These are phyloP conservation scores for Hanleya hanleyi DNA, from an alignment of 2,888 invertebrate species.

Conservation along the genomic window DNA sequence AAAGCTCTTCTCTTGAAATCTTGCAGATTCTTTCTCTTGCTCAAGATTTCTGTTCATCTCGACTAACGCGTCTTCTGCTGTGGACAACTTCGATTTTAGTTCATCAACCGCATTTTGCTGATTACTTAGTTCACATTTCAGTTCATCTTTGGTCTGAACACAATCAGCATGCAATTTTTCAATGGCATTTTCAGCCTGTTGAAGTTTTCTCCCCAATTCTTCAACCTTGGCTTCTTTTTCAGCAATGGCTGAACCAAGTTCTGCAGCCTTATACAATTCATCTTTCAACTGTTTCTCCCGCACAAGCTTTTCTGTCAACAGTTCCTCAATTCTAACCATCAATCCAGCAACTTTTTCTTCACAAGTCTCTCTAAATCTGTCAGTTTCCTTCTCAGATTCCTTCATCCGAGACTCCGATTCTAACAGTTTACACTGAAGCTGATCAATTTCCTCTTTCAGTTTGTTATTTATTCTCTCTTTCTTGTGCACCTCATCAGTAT, in stretches of 20 bases:
- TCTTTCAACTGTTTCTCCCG: background rate
- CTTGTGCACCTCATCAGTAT: conserved; percentile 4
- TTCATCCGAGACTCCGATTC: no score
- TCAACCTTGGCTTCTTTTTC: background rate
- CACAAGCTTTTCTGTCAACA: background rate
- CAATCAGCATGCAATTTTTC: no score
- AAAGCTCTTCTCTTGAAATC: conserved; percentile 31
- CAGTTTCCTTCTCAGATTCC: background rate
- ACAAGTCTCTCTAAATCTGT: background rate
- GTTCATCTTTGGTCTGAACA: background rate
- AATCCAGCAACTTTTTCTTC: background rate
- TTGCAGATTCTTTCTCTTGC: background rate
- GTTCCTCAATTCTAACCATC: background rate
- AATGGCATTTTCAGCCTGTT: no score
- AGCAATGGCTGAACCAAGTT: background rate
- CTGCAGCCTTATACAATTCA: background rate
- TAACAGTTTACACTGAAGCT: background rate
- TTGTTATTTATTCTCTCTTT: conserved; percentile 10
- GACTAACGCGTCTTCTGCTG: background rate
- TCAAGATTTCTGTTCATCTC: background rate
- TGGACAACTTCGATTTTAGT: background rate
- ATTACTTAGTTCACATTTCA: background rate
- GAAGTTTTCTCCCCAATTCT: no score
- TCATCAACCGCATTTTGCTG: background rate
- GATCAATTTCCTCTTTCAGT: background rate